A percentile compares a stretch with the other conserved stretches of the same genome.
phyloP scores from a whole-genome alignment of 2,113 vertebrate species.

The Trematocara unimaculatum region DNA sequence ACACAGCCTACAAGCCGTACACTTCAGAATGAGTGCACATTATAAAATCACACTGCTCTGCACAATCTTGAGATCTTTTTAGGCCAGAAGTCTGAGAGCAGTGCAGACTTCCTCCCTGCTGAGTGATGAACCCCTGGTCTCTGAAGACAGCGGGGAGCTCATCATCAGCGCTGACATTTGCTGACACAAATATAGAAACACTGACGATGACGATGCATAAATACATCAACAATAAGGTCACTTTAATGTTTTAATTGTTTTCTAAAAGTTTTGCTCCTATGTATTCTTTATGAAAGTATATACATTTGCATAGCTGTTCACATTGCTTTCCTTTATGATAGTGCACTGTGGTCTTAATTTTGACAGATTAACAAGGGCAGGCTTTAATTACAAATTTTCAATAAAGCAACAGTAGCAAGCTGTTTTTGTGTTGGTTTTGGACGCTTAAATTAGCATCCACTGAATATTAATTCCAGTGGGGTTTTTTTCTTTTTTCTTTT shows the following conservation, averaged over 20 bases:
- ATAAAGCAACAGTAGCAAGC: not conserved
- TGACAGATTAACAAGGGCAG: not conserved
- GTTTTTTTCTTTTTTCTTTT: not conserved
- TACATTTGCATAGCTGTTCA: not conserved
- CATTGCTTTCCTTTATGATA: not conserved
- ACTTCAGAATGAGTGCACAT: not conserved
- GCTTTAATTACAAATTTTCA: not conserved
- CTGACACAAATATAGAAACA: not conserved
- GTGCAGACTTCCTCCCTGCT: not conserved
- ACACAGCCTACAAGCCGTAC: not conserved
- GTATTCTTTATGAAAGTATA: not conserved
- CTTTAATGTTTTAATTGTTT: not conserved
- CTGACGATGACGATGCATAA: not conserved
- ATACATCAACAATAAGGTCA: not conserved
- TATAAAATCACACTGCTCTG: not conserved
- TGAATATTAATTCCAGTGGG: not conserved
- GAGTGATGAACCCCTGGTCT: not conserved
- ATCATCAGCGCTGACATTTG: not conserved
- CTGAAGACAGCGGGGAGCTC: not conserved
- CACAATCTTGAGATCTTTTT: not conserved
- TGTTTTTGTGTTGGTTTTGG: not conserved
- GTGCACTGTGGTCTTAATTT: not conserved
- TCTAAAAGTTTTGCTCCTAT: not conserved
- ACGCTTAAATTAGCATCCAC: not conserved
- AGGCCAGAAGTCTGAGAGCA: not conserved